phyloP scores from a whole-genome alignment of 2,888 invertebrate genomes.

The Diarsia rubi region DNA sequence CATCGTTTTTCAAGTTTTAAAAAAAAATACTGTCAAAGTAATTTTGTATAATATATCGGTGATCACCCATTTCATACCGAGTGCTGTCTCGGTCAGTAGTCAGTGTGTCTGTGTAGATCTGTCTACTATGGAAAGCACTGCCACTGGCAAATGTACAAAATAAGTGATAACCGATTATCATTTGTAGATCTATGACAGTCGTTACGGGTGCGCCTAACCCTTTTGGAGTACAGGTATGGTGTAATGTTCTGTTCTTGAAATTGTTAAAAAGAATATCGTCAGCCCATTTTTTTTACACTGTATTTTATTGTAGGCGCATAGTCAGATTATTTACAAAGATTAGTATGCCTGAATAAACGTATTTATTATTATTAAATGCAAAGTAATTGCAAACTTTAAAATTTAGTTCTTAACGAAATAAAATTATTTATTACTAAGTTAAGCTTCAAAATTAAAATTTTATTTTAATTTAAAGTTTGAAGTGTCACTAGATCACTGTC shows the following conservation, averaged over 20 bases:
- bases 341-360: not conserved
- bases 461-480: conserved; percentile 17
- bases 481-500: conserved; percentile 5
- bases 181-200: no score
- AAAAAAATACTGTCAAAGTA: not conserved
- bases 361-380: conserved; percentile 5
- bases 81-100: no score
- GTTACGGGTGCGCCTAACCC: no score
- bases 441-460: conserved; percentile 1
- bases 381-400: conserved; percentile 13
- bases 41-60: not conserved
- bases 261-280: not conserved
- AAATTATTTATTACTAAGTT: conserved; percentile 13
- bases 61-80: not conserved
- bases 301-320: not conserved
- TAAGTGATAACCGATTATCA: no score
- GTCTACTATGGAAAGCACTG: not conserved
- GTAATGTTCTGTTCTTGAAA: not conserved
- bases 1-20: no score
- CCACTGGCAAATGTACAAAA: no score
- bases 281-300: not conserved
- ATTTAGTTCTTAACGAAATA: conserved; percentile 8
- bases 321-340: not conserved
- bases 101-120: not conserved
- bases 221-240: not conserved